Base-by-base conservation (phyloP, 2,888 invertebrate species). In the Hirtodrosophila alboralis region DNA sequence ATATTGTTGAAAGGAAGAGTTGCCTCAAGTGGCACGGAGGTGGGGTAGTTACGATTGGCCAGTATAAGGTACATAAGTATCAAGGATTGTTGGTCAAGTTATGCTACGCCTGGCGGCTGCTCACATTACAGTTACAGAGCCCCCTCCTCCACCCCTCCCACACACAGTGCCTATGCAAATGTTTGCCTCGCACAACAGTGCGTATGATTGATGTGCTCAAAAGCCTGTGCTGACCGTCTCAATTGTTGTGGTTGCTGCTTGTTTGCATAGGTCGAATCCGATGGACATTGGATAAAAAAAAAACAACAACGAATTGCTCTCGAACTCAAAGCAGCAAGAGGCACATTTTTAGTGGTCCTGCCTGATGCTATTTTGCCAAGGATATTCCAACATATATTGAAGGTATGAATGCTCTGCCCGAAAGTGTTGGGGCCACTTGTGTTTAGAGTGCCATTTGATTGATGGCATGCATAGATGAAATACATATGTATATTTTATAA, bases 181-280 rank as follows among this genome's bases (percentile, higher is more conserved):
- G 74, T 70, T 79, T 79, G 58, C 44, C 34, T 12, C 61, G 64
- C 34, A 70, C 74, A 76, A 62, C 78, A 38, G 37, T 67, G 81
- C 78, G 78, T 79, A 79, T 79, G 78, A 79, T 79, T 84, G 78
- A 79, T 79, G 81, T 80, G 81, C 57, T 63, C 75, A 76, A 62
- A 67, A 49, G 73, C 28, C 52, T 47, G 26, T 38, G 53, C 43
- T 28, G 40, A 43, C 66, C 65, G 66, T 47, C 53, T 64, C 49
- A 58, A 56, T 61, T 74, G 48, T 40, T 74, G 57, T 40, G 28
- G 48, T n/a, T 36, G 54, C 36, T 38, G 44, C 7, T 45, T 77
- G 64, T 75, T 75, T 72, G 57, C 81, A 54, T 63, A 66, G 74
- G 64, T 63, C 64, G 36, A 37, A 48, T 31, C 31, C 69, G 40